These are phyloP conservation scores for Actinernus sp. DNA, from an alignment of 92 coral and sea anemone species.

Conservation along the genomic window DNA sequence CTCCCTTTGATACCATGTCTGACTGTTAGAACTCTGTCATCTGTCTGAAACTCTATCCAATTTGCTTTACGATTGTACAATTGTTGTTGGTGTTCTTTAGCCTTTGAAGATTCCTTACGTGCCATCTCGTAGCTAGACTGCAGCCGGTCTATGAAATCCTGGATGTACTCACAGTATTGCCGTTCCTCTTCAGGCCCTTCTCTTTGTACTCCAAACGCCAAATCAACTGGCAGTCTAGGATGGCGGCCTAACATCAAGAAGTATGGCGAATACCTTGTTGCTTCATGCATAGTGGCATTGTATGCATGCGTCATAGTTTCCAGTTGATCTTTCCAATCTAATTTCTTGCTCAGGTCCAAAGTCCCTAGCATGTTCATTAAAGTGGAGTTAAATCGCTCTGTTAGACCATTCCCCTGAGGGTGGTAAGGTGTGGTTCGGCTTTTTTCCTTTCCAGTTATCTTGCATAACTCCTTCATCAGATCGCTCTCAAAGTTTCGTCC, in stretches of 20 bases:
- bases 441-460: conserved; percentile 29
- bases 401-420: conserved; percentile 19
- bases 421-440: conserved; percentile 64
- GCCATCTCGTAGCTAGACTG: conserved; percentile 4
- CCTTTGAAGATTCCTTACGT: background rate
- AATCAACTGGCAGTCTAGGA: conserved; percentile 9
- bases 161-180: background rate
- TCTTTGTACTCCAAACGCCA: conserved; percentile 5
- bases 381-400: conserved; percentile 13
- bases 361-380: conserved; percentile 18
- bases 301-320: conserved; percentile 25
- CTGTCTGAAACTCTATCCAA: conserved; percentile 1
- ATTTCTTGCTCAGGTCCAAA: conserved; percentile 9
- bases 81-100: background rate
- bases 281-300: conserved; percentile 11
- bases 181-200: background rate
- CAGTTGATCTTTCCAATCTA: conserved; percentile 21
- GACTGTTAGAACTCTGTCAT: conserved; percentile 8
- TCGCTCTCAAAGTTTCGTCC: conserved; percentile 47
- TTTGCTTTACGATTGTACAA: conserved; percentile 4
- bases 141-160: background rate
- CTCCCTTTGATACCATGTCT: conserved; percentile 10
- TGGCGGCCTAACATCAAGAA: conserved; percentile 16
- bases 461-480: conserved; percentile 52
- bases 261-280: conserved; percentile 13